A percentile compares a stretch with the other conserved stretches of the same genome.
These are phyloP conservation scores for Cisticola juncidis DNA, from an alignment of 2,113 vertebrate species.

Conservation along the genomic window DNA sequence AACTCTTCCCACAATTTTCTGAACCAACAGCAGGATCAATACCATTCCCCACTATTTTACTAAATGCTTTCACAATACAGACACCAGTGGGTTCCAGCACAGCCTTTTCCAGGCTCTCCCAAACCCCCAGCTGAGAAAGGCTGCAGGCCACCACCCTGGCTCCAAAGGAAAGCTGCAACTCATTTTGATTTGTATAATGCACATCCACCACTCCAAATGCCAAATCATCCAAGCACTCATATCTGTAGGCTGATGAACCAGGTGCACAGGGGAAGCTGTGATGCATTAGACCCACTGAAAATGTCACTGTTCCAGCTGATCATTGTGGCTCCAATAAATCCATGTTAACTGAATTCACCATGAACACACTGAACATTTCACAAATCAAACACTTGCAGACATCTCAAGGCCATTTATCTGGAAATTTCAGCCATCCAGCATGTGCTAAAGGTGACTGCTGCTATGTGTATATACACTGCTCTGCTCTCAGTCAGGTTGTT, in stretches of 20 bases:
- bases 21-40: neutral
- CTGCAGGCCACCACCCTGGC: neutral
- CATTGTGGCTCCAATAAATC: neutral
- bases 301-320: neutral
- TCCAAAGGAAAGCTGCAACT: neutral
- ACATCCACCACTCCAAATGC: neutral
- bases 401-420: neutral
- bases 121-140: neutral
- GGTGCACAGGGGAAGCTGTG: neutral
- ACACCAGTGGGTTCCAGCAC: neutral
- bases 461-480: neutral
- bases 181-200: neutral
- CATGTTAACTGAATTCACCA: neutral
- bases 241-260: neutral
- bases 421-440: neutral
- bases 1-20: neutral
- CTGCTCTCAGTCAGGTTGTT: neutral
- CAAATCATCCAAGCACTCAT: neutral
- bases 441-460: neutral
- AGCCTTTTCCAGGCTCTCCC: neutral
- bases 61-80: neutral
- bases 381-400: neutral
- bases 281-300: neutral
- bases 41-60: neutral
- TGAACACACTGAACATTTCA: neutral